Evolutionary conservation across 2,888 invertebrate genomes (phyloP).

Genomic region (Cerceris rybyensis): DNA sequence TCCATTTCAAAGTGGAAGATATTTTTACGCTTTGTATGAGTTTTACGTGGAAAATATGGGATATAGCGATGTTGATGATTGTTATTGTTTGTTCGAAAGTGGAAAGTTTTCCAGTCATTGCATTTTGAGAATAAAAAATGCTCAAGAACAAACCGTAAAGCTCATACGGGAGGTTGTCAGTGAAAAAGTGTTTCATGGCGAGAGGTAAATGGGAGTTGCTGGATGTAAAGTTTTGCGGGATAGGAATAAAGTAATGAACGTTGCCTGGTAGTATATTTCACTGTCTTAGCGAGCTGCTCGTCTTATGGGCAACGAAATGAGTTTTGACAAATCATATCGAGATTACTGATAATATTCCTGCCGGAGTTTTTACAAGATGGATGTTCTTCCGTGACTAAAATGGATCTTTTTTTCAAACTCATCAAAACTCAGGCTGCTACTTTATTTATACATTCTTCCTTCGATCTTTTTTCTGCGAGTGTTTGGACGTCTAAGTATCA

Average conservation of each 20-base stretch:
- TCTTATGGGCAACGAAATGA: background rate
- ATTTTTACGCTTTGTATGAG: background rate
- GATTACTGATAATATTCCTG: background rate
- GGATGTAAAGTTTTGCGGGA: slow-evolving; percentile 13
- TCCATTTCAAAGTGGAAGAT: background rate
- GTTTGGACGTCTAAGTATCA: too few species aligned
- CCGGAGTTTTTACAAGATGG: background rate
- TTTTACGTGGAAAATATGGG: background rate
- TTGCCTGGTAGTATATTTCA: slow-evolving; percentile 24
- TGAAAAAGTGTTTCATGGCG: slow-evolving; percentile 17
- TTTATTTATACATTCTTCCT: too few species aligned
- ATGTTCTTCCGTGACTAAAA: background rate
- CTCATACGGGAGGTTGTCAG: slow-evolving; percentile 2
- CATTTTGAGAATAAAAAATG: background rate
- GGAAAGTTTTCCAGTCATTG: slow-evolving; percentile 20
- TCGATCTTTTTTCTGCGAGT: too few species aligned
- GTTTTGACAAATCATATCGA: background rate
- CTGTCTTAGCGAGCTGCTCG: background rate
- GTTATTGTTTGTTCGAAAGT: background rate
- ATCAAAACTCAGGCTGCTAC: too few species aligned
- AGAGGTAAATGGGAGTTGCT: slow-evolving; percentile 19
- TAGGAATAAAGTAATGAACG: slow-evolving; percentile 23
- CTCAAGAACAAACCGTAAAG: background rate
- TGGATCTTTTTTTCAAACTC: too few species aligned
- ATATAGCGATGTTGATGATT: background rate